Percentiles rank a stretch among this genome's conserved stretches.
Conservation (phyloP, 2,113 vertebrate genomes). For the Osmerus mordax region DNA sequence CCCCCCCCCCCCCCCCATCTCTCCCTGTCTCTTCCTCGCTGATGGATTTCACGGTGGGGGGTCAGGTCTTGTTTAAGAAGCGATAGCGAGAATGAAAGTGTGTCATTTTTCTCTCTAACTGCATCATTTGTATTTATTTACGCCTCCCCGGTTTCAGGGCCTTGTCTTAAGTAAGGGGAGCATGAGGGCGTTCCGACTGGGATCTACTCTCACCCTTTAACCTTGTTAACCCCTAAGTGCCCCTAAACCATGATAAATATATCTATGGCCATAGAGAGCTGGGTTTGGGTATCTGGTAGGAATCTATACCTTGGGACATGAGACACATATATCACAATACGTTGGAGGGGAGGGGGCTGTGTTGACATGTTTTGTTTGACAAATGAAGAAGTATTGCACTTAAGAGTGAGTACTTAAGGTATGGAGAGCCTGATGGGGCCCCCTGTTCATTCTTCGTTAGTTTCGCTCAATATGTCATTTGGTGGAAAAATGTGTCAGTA, state of each 20-base stretch:
- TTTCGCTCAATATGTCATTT: too few species aligned
- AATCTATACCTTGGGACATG: conserved; percentile 46
- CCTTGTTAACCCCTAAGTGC: conserved; percentile 70
- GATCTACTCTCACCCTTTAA: conserved; percentile 62
- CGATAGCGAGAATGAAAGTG: conserved; percentile 51
- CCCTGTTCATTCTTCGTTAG: too few species aligned
- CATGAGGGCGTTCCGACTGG: conserved; percentile 61
- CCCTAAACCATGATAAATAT: conserved; percentile 76
- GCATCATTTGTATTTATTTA: conserved; percentile 79
- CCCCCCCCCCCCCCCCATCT: not conserved
- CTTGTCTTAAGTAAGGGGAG: conserved; percentile 65
- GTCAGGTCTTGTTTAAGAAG: conserved; percentile 62
- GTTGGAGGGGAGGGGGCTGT: too few species aligned
- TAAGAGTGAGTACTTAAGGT: too few species aligned
- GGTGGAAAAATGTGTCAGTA: too few species aligned
- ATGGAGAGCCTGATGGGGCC: too few species aligned
- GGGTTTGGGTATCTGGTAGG: conserved; percentile 45
- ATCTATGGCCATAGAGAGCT: conserved; percentile 61
- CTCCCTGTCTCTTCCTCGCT: conserved; percentile 43
- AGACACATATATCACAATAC: not conserved
- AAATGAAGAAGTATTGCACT: too few species aligned
- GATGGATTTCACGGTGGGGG: conserved; percentile 54
- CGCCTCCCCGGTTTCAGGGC: conserved; percentile 55
- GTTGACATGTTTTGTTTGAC: too few species aligned
- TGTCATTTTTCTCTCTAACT: conserved; percentile 76